Conservation (phyloP, 2,113 vertebrate genomes). For the Lophotis ruficrista region DNA sequence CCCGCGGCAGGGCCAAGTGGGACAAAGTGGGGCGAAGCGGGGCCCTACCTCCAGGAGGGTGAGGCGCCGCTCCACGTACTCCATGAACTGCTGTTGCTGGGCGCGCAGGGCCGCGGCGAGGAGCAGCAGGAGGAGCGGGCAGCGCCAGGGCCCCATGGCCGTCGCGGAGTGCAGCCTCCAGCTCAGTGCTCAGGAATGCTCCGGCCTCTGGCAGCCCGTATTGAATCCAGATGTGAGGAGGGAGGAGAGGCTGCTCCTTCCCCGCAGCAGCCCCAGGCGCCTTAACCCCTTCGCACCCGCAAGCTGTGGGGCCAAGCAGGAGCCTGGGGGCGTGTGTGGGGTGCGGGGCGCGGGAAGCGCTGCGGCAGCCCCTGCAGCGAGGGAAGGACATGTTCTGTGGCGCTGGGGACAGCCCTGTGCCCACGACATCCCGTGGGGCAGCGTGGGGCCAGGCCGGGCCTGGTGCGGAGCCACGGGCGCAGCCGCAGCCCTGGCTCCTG, state of each 20-base stretch:
- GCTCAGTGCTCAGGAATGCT: constrained; percentile 83
- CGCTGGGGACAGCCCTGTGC: background rate
- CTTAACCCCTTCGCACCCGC: constrained; percentile 62
- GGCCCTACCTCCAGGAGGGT: constrained; percentile 77
- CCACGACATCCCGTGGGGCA: background rate
- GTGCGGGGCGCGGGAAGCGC: background rate
- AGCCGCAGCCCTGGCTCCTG: background rate
- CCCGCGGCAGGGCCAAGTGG: rapidly evolving
- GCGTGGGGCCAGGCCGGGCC: too few relatives aligned
- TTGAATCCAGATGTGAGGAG: constrained; percentile 78
- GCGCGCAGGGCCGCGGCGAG: constrained; percentile 41
- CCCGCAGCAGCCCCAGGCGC: background rate
- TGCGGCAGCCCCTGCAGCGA: background rate
- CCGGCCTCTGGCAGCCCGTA: constrained; percentile 57
- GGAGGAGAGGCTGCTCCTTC: constrained; percentile 40
- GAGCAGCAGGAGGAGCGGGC: constrained; percentile 66
- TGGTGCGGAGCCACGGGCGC: rapidly evolving
- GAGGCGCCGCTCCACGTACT: constrained; percentile 80
- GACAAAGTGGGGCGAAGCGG: rapidly evolving
- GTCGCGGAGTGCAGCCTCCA: constrained; percentile 23
- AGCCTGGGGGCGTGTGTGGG: too few relatives aligned
- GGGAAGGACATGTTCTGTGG: rapidly evolving
- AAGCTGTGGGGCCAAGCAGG: too few relatives aligned
- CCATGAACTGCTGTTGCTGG: constrained; percentile 80
- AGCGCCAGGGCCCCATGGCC: constrained; percentile 55